Percentiles rank a stretch among this genome's conserved stretches.
Evolutionary conservation across 2,113 vertebrate genomes (phyloP).

Genomic region (Leptobrachium ailaonicum): DNA sequence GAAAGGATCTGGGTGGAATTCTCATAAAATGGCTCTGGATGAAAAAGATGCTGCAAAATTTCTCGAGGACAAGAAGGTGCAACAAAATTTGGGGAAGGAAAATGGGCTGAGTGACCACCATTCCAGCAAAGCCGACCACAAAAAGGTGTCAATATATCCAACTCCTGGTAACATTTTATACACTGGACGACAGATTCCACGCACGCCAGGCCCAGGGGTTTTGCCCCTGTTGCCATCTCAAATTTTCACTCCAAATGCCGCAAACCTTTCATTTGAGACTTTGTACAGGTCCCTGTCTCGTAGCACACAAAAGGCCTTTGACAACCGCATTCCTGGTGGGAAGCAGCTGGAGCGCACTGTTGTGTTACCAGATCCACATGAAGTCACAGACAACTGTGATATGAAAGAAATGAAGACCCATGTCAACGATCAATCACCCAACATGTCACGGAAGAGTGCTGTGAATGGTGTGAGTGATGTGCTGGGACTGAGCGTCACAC

Average conservation of each 20-base stretch:
- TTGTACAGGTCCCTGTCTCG: neutral
- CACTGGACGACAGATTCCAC: neutral
- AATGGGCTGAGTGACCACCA: neutral
- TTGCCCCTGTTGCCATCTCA: conserved; percentile 23
- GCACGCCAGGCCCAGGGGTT: conserved; percentile 11
- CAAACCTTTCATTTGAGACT: conserved; percentile 7
- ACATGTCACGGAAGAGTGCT: no score
- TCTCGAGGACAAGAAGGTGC: conserved; percentile 26
- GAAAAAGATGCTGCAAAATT: conserved; percentile 5
- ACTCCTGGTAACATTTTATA: neutral
- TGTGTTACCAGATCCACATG: neutral
- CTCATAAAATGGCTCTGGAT: neutral
- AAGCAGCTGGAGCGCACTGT: neutral
- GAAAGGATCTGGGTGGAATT: no score
- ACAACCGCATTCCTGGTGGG: conserved; percentile 18
- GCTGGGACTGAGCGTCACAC: neutral
- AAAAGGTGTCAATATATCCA: neutral
- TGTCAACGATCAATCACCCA: no score
- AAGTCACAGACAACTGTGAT: neutral
- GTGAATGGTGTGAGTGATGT: no score
- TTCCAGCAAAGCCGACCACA: neutral
- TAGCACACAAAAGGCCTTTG: neutral
- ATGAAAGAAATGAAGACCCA: no score
- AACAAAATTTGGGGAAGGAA: neutral
- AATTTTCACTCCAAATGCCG: neutral